phyloP scores from a whole-genome alignment of 2,113 vertebrate species.

The Edolisoma coerulescens region DNA sequence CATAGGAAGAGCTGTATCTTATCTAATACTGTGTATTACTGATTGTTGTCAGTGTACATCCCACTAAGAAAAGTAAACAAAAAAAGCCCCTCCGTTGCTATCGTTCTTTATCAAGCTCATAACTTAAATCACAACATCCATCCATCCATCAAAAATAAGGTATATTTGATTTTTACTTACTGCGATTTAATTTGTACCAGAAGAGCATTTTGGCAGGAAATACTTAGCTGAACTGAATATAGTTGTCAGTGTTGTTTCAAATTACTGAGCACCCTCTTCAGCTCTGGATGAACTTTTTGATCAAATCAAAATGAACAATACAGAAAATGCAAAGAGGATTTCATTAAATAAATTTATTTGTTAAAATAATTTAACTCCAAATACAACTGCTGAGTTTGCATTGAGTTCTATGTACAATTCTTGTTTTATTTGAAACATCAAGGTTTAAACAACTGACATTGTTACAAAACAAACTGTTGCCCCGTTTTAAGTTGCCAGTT shows the following conservation, averaged over 20 bases:
- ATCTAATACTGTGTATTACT: background rate
- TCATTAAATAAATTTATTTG: constrained; percentile 90
- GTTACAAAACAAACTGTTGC: constrained; percentile 77
- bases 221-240: background rate
- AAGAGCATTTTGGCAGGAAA: background rate
- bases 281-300: background rate
- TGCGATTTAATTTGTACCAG: background rate
- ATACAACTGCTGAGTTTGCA: constrained; percentile 84
- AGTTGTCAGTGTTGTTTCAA: background rate
- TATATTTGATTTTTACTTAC: background rate
- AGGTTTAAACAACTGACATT: constrained; percentile 78
- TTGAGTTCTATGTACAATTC: constrained; percentile 81
- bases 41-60: background rate
- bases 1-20: background rate
- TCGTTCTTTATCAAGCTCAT: background rate
- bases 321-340: constrained; percentile 33
- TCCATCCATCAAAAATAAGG: background rate
- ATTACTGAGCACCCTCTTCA: background rate
- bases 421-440: constrained; percentile 78
- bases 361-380: constrained; percentile 89
- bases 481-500: constrained; percentile 75
- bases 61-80: background rate
- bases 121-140: background rate
- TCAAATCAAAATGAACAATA: background rate
- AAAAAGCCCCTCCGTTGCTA: rapidly evolving